Conservation (phyloP, 1,140 invertebrate species). For the Linepithema humile region DNA sequence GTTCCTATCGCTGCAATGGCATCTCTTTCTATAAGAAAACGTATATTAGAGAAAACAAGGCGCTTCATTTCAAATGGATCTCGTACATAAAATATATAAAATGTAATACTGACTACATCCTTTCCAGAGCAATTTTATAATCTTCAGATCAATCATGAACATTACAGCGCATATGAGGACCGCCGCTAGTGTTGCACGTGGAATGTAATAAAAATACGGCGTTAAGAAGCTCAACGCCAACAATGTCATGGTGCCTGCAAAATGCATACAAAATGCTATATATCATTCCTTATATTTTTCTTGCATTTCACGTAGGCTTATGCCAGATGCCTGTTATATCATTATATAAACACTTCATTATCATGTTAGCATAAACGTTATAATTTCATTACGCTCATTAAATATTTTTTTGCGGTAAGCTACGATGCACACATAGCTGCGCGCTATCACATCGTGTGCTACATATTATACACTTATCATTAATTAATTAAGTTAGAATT, state of each 20-base stretch:
- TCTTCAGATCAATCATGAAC: conserved; percentile 88
- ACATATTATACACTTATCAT: no score
- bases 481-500: no score
- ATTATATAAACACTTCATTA: neutral
- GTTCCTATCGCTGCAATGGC: conserved; percentile 86
- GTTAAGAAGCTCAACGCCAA: conserved; percentile 88
- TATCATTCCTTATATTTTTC: neutral
- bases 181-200: conserved; percentile 87
- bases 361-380: no score
- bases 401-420: no score
- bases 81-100: neutral
- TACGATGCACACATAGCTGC: no score
- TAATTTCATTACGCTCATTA: no score
- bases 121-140: conserved; percentile 87
- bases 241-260: conserved; percentile 86
- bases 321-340: neutral
- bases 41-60: neutral
- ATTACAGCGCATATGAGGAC: conserved; percentile 90
- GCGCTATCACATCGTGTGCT: no score
- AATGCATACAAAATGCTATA: neutral
- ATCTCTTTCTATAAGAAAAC: conserved; percentile 85
- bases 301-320: neutral
- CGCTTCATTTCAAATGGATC: neutral
- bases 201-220: conserved; percentile 90
- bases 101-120: conserved; percentile 85